Conservation (phyloP, 2,113 vertebrate genomes). For the Strix uralensis region DNA sequence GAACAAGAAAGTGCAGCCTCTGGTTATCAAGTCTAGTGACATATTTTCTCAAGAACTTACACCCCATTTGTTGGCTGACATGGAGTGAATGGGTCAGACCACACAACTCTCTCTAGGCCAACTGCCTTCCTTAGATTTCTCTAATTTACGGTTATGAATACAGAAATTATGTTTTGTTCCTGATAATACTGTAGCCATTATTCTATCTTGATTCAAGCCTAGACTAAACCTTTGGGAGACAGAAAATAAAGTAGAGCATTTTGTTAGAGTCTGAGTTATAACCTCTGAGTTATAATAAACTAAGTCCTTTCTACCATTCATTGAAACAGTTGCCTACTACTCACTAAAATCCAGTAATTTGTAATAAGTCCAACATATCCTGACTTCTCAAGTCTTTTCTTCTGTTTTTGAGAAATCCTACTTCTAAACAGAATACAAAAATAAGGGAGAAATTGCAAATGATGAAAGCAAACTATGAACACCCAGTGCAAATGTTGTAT, state of each 20-base stretch:
- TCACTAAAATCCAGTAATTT: neutral
- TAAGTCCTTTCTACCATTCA: neutral
- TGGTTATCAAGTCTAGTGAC: neutral
- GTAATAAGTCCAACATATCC: neutral
- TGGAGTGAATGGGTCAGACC: neutral
- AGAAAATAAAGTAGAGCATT: neutral
- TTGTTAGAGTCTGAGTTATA: neutral
- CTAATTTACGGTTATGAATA: neutral
- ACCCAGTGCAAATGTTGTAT: neutral
- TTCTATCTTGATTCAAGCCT: neutral
- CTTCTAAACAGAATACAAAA: neutral
- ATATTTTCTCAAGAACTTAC: neutral
- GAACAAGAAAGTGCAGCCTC: neutral
- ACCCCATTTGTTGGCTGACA: neutral
- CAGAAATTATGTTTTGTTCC: neutral
- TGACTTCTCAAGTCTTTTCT: neutral
- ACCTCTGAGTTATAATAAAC: neutral
- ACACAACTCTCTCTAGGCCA: neutral
- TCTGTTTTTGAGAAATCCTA: neutral
- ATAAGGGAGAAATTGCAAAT: constrained; percentile 2
- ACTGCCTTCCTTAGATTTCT: neutral
- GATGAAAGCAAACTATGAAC: constrained; percentile 13
- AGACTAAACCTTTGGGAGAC: neutral
- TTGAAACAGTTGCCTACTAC: neutral
- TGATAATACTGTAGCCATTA: neutral